phyloP scores from a whole-genome alignment of 2,113 vertebrate genomes.

The Toxotes chatareus region DNA sequence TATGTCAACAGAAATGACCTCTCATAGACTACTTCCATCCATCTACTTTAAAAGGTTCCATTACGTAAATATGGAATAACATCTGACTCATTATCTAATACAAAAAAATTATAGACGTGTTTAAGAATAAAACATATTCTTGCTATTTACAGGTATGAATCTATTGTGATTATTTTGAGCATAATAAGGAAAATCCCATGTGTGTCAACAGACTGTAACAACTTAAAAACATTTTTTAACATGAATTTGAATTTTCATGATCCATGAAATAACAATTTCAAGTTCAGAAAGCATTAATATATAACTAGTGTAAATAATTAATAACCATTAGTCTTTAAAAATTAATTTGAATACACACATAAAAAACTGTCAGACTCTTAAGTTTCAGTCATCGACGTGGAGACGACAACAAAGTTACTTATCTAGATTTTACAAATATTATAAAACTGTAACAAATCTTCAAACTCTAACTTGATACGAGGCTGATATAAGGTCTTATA shows the following conservation, averaged over 20 bases:
- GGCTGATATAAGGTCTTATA: neutral
- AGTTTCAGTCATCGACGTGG: constrained; percentile 4
- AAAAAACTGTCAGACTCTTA: neutral
- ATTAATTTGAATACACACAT: constrained; percentile 23
- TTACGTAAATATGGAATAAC: neutral
- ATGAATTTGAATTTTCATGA: constrained; percentile 16
- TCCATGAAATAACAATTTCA: constrained; percentile 37
- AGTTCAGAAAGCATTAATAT: constrained; percentile 34
- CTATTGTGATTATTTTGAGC: neutral
- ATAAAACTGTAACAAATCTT: neutral
- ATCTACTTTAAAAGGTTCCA: constrained; percentile 41
- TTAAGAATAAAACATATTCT: neutral
- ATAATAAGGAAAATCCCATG: neutral
- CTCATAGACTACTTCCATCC: constrained; percentile 17
- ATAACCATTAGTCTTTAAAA: constrained; percentile 31
- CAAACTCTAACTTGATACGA: neutral
- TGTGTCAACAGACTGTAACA: neutral
- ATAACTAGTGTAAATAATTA: constrained; percentile 32
- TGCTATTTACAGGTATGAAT: neutral
- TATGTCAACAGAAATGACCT: constrained; percentile 56
- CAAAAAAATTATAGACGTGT: neutral
- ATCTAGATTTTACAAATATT: neutral
- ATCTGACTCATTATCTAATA: neutral
- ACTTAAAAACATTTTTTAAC: neutral
- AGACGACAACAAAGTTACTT: neutral